A percentile compares a stretch with the other conserved stretches of the same genome.
phyloP scores from a whole-genome alignment of 2,113 vertebrate species.

The Electrona antarctica region DNA sequence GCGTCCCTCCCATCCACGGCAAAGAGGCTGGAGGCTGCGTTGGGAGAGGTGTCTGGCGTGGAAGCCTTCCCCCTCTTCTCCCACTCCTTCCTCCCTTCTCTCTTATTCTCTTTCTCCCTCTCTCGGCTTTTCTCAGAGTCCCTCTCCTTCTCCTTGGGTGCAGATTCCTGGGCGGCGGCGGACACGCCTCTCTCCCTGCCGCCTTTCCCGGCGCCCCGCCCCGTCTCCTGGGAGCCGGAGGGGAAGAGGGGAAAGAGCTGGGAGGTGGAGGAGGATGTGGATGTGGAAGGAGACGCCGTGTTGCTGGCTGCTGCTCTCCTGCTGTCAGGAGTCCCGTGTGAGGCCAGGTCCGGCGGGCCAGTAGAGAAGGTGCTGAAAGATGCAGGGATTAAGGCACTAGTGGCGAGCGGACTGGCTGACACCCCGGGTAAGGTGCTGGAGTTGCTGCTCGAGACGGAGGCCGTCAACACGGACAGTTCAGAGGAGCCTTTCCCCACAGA shows the following conservation, averaged over 20 bases:
- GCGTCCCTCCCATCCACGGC: slow-evolving; percentile 69
- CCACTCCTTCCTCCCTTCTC: slow-evolving; percentile 86
- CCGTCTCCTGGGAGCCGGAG: slow-evolving; percentile 77
- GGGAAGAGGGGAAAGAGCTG: slow-evolving; percentile 78
- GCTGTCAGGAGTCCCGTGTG: slow-evolving; percentile 70
- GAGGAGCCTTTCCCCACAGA: slow-evolving; percentile 71
- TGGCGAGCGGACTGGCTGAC: slow-evolving; percentile 87
- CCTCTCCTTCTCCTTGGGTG: slow-evolving; percentile 86
- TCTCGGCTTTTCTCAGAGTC: slow-evolving; percentile 82
- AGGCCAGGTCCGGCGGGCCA: slow-evolving; percentile 58
- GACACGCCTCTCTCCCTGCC: slow-evolving; percentile 79
- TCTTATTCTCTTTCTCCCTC: slow-evolving; percentile 94
- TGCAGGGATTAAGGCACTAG: slow-evolving; percentile 96
- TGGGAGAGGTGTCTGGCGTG: slow-evolving; percentile 67
- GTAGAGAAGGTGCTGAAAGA: slow-evolving; percentile 77
- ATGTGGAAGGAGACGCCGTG: slow-evolving; percentile 73
- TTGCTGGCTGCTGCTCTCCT: slow-evolving; percentile 82
- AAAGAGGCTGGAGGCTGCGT: slow-evolving; percentile 66
- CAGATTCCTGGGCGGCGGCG: slow-evolving; percentile 75
- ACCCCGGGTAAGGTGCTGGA: slow-evolving; percentile 87
- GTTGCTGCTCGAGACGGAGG: slow-evolving; percentile 70
- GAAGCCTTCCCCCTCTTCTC: slow-evolving; percentile 73
- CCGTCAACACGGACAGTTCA: slow-evolving; percentile 71
- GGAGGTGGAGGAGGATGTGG: slow-evolving; percentile 80
- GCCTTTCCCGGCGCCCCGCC: slow-evolving; percentile 68